Base-by-base conservation (phyloP, 35 echinoderm and acorn worm genomes). In the Acanthaster planci region DNA sequence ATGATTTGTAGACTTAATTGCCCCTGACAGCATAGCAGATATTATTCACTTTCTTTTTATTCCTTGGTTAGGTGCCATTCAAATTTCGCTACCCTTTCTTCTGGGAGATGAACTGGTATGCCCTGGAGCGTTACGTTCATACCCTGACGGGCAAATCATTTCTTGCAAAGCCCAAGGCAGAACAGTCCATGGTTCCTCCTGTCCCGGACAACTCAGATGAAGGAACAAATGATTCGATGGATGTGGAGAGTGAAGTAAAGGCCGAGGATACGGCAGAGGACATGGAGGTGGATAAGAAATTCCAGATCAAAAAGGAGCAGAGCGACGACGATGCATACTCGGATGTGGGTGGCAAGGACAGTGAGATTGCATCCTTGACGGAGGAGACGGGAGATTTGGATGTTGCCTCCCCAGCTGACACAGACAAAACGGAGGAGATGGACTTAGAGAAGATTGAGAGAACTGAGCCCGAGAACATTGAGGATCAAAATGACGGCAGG, bases 21-120 rank as follows among this genome's bases (percentile, higher is more conserved):
- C 4, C 42, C 42, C 12, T 47, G 4, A 47, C n/a, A n/a, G n/a
- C n/a, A 12, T 47, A 47, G 42, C 42, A 47, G 42, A 47, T 12
- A 47, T 47, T 12, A 6, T 47, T 47, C 4, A 6, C 12, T 47
- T 47, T 72, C 23, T 29, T 50, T 86, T 0, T 38, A 58, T 32
- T 8, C 60, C n/a, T n/a, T n/a, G n/a, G n/a, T n/a, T n/a, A 99
- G 96, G 96, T 99, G 38, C 96, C 96, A 5, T 60, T 55, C 10
- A 99, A 99, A 53, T 99, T 99, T 57, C 89, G 96, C 40, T 99
- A 99, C 55, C 96, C 96, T 8, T 99, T 94, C 80, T 99, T 88
- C 86, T 91, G 84, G 27, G 96, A 99, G 78, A 93, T 99, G 39
- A 88, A 94, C 60, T 99, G 96, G 96, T 99, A 91, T 50, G 85